phyloP scores from a whole-genome alignment of 1,140 invertebrate species.

The Ctenoplectra terminalis region DNA sequence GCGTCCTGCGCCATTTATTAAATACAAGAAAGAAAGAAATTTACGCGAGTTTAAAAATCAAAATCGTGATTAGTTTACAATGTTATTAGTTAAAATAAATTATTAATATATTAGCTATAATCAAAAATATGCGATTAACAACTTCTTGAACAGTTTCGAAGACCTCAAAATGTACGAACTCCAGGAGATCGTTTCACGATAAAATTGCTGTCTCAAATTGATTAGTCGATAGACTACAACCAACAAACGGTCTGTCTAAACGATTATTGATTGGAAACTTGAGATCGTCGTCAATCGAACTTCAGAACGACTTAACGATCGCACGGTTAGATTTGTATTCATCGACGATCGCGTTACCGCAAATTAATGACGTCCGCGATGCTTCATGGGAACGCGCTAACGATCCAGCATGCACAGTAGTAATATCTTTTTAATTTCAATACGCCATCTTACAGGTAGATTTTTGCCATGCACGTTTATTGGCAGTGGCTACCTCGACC shows the following conservation, averaged over 20 bases:
- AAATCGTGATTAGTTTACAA: too few relatives aligned
- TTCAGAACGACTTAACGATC: neutral
- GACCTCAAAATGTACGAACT: too few relatives aligned
- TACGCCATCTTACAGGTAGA: neutral
- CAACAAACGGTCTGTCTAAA: neutral
- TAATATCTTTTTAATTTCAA: slow-evolving; percentile 6
- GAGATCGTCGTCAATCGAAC: neutral
- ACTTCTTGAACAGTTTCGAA: too few relatives aligned
- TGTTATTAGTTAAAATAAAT: too few relatives aligned
- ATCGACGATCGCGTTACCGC: slow-evolving; percentile 4
- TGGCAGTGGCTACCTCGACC: neutral
- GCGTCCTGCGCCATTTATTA: too few relatives aligned
- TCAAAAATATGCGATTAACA: too few relatives aligned
- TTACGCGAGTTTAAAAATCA: too few relatives aligned
- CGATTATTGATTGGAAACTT: slow-evolving; percentile 4
- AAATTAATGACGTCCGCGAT: neutral
- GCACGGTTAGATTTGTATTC: neutral
- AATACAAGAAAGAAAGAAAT: too few relatives aligned
- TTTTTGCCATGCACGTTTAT: neutral
- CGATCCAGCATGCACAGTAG: neutral
- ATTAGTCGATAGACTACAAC: neutral
- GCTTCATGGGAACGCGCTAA: neutral
- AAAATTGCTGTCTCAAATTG: neutral
- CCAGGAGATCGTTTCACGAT: too few relatives aligned
- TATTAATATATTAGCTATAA: too few relatives aligned